Base-by-base conservation (phyloP, 2,888 invertebrate species). In the Lycocerus yunnanus region DNA sequence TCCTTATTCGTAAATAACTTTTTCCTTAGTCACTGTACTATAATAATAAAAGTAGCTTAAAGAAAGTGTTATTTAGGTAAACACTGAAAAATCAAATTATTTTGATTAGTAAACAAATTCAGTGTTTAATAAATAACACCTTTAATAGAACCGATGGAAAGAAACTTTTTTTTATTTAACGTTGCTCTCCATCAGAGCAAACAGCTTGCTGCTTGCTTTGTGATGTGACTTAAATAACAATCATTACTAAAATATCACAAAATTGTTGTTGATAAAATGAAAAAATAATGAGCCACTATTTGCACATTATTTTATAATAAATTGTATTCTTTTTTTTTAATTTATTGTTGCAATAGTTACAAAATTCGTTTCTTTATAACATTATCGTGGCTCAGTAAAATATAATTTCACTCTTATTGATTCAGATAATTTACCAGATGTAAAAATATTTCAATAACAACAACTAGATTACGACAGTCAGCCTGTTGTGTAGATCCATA, bases 161-260 rank as follows among this genome's bases (percentile, higher is more conserved):
- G 71, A 77, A 79, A 79, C 78, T 69, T 66, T 61, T 21, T 67
- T 69, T 69, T 43, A 43, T 43, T 43, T 68, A 73, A 74, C 75
- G 81, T 80, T 78, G 81, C 81, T 83, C 82, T 81, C 81, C 82
- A 82, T 78, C 82, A 82, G 76, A 78, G 83, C 84, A 84, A 84
- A 85, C 84, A 84, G 81, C 81, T 82, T 83, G 77, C 79, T 81
- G 85, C 85, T 84, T 84, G 85, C 85, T 84, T 85, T 83, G 87
- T 88, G 88, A 87, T 88, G 88, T 88, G 88, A 88, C 88, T 88
- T 88, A 88, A 88, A 88, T 88, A 88, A 88, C 88, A 88, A 88
- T 87, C 87, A 88, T 88, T 88, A 88, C 88, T 88, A 88, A 89
- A 88, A 88, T 88, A 89, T 89, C 88, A 89, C 88, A 89, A 88